Evolutionary conservation across 2,797 vertebrate species (phyloP).

Genomic region (Tokudaia tokunoshimensis): DNA sequence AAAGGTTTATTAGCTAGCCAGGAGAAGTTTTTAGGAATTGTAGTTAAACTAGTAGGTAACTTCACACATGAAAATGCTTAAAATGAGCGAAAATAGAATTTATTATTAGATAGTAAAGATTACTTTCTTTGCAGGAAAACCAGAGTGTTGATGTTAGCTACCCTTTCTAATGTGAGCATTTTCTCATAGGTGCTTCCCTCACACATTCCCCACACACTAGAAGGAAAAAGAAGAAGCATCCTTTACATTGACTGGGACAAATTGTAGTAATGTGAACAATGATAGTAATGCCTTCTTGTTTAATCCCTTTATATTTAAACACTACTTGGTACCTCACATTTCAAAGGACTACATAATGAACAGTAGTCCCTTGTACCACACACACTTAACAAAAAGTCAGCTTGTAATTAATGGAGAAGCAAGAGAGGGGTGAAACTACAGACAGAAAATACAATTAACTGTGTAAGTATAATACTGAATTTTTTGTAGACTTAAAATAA

Average conservation of each 20-base stretch:
- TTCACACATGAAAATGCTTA: slow-evolving; percentile 57
- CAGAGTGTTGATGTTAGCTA: background rate
- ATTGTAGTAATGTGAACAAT: background rate
- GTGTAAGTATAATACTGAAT: background rate
- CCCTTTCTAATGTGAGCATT: background rate
- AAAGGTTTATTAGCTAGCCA: background rate
- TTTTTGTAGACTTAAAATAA: slow-evolving; percentile 19
- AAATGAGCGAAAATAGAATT: background rate
- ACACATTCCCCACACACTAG: background rate
- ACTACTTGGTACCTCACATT: background rate
- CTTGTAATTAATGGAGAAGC: background rate
- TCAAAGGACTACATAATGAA: background rate
- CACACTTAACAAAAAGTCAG: background rate
- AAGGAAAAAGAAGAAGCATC: background rate
- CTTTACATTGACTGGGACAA: background rate
- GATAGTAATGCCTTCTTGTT: background rate
- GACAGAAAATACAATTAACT: background rate
- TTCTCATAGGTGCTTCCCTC: slow-evolving; percentile 11
- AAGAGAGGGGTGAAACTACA: background rate
- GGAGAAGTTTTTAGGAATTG: background rate
- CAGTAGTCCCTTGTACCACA: background rate
- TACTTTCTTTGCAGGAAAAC: background rate
- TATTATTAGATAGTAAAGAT: slow-evolving; percentile 28
- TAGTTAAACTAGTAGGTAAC: background rate
- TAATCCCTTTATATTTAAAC: slow-evolving; percentile 4